Evolutionary conservation across 2,113 vertebrate species (phyloP).

Genomic region (Cricetomys ansorgei): DNA sequence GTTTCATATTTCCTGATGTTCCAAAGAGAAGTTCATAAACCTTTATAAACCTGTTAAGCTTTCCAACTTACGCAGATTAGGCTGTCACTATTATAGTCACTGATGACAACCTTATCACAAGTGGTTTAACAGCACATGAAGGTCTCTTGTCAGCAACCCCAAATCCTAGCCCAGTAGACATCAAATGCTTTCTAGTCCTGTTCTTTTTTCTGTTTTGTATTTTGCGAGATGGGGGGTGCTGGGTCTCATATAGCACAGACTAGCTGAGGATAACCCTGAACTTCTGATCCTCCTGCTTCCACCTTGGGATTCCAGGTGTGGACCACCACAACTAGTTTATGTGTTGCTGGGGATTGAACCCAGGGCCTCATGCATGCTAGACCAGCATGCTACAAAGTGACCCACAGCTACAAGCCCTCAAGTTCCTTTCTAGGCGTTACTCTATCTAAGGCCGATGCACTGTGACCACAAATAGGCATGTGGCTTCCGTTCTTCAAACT

Average conservation of each 20-base stretch:
- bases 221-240: neutral
- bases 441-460: neutral
- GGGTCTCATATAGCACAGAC: neutral
- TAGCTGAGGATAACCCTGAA: too few species aligned
- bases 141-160: neutral
- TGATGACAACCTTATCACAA: neutral
- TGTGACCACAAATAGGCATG: neutral
- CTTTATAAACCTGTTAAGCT: neutral
- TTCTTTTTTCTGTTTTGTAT: neutral
- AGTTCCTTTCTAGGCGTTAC: conserved; percentile 1
- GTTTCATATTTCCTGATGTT: conserved; percentile 32
- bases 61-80: neutral
- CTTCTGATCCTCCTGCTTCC: neutral
- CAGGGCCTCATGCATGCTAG: neutral
- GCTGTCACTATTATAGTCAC: neutral
- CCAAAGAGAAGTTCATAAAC: neutral
- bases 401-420: neutral
- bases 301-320: neutral
- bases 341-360: neutral
- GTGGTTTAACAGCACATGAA: neutral
- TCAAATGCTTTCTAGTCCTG: neutral
- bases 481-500: neutral
- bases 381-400: too few species aligned
- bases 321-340: neutral
- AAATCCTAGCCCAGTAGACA: neutral